Percentiles rank a stretch among this genome's conserved stretches.
These are phyloP conservation scores for Temnothorax rugatulus DNA, from an alignment of 2,888 invertebrate genomes.

Conservation along the genomic window DNA sequence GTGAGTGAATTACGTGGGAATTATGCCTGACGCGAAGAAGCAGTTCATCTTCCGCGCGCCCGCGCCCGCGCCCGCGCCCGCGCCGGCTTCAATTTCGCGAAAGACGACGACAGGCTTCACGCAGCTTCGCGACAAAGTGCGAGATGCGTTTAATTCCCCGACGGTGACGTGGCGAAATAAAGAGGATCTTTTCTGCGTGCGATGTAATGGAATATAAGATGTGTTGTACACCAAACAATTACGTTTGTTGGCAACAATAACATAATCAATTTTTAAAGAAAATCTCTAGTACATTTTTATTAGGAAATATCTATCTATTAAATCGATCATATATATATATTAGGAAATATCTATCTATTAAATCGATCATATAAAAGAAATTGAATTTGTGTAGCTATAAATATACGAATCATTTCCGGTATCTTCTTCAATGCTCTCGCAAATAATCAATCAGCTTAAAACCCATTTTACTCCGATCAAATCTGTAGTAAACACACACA, in stretches of 20 bases:
- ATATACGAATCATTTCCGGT: too few species aligned
- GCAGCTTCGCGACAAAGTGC: slow-evolving; percentile 21
- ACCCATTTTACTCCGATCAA: background rate
- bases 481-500: background rate
- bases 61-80: background rate
- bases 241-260: background rate
- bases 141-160: slow-evolving; percentile 13
- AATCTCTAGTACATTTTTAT: background rate
- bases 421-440: background rate
- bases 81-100: slow-evolving; percentile 13
- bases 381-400: background rate
- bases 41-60: slow-evolving; percentile 34
- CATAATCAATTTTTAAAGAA: background rate
- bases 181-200: background rate
- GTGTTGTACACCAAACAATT: background rate
- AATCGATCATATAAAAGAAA: background rate
- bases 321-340: background rate
- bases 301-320: background rate
- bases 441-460: slow-evolving; percentile 10
- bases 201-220: background rate
- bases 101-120: background rate
- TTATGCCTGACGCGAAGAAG: slow-evolving; percentile 37
- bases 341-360: background rate
- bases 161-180: background rate
- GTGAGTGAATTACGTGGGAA: slow-evolving; percentile 55